Evolutionary conservation across 2,888 invertebrate genomes (phyloP), one percentile per base, ranked within the genome.

Genomic region (Rapana venosa): DNA sequence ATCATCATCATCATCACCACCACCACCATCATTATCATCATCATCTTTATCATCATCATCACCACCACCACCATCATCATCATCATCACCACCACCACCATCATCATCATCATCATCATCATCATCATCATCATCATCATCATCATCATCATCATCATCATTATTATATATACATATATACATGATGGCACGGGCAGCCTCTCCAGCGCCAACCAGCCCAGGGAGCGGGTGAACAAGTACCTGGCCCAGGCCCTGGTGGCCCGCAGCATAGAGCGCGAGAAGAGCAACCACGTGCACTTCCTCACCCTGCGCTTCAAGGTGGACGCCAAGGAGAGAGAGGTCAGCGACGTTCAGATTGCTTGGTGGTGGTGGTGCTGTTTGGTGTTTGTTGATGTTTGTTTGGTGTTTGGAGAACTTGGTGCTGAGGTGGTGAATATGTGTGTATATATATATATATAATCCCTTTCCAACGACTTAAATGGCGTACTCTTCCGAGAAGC

Each of bases 141-240:
- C 5, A 77, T 77, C 5, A 30, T 77, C 1, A 77, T 77, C 6
- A 30, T 30, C 6, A 77, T n/a, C 6, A 30, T n/a, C 6, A 30
- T 30, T 8, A 13, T 77, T 8, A n/a, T n/a, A n/a, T n/a, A n/a
- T n/a, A n/a, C n/a, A n/a, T n/a, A n/a, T n/a, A n/a, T n/a, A n/a
- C n/a, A n/a, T n/a, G n/a, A n/a, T n/a, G n/a, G 17, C 35, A 2
- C 5, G 20, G 1, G 0, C 81, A 81, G 81, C 13, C 20, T 81
- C 15, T n/a, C 11, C 35, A 61, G 15, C 32, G 35, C 32, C 66
- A 58, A 32, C 20, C 66, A 83, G 22, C 98, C 98, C 96, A 98
- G 98, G 74, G 98, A 98, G 96, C 97, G 98, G 93, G 98, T 98
- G 90, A 98, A 98, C 97, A 98, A 98, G 96, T 98, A 98, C 96